Evolutionary conservation across 2,113 vertebrate species (phyloP), one percentile per base, ranked within the genome.

Genomic region (Brachypteracias leptosomus): DNA sequence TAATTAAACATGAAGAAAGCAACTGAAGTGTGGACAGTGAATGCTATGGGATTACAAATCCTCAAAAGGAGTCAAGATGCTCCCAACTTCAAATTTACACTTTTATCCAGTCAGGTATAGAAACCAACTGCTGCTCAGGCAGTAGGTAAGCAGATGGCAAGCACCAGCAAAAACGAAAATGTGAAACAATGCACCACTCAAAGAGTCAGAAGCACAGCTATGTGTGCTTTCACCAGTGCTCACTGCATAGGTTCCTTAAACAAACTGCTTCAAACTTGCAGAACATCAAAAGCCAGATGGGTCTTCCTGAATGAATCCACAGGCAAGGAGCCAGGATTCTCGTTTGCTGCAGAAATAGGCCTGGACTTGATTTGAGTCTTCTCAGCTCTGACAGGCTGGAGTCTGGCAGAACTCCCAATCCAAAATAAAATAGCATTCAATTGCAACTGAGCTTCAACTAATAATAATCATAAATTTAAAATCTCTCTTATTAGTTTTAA

Each of bases 201-300:
- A 90, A 90, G 58, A 96, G 86, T 87, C 77, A 89, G 67, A 94
- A 95, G 68, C 62, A 3, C 46, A 89, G 95, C 54, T 84, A 84
- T 84, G 83, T 94, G 90, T 78, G 92, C 93, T 93, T 95, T 96
- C 95, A 95, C 92, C 71, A 90, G 74, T 19, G 57, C 61, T 94
- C 25, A 1, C 90, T 25, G 89, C 88, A 89, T 61, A 79, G 85
- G 95, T 98, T 98, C 97, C 97, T 97, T 86, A 97, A 97, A 97
- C 97, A 97, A 98, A 97, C 96, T 91, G 96, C 97, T 97, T 97
- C 93, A 88, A 97, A 94, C 96, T 94, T 90, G 91, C 91, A 95
- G 95, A 97, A 96, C 97, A 98, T 97, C 97, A 97, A 97, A 98
- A 98, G 96, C 97, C 97, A 97, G 97, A 97, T 97, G 97, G 97